Evolutionary conservation across 2,888 invertebrate genomes (phyloP).

Genomic region (Ferdinandea cuprea): DNA sequence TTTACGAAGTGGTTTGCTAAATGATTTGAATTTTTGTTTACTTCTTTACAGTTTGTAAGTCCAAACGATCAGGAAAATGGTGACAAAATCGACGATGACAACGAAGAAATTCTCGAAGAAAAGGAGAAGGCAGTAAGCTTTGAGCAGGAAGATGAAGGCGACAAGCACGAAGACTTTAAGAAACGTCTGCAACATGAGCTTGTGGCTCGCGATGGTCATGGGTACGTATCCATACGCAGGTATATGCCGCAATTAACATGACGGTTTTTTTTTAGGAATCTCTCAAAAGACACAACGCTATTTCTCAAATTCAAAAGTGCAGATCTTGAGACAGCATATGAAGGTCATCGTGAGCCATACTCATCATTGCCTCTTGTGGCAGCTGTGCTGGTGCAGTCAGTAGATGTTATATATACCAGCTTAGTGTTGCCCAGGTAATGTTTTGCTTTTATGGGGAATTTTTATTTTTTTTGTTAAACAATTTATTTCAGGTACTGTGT

Average conservation of each 20-base stretch:
- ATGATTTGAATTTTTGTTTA: neutral
- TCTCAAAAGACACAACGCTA: constrained; percentile 87
- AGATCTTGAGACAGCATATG: constrained; percentile 87
- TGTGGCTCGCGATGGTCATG: constrained; percentile 92
- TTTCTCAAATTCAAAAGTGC: constrained; percentile 87
- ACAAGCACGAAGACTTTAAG: constrained; percentile 88
- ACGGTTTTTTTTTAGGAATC: constrained; percentile 80
- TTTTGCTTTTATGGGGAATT: neutral
- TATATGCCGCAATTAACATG: neutral
- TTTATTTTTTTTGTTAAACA: neutral
- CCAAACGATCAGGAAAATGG: constrained; percentile 83
- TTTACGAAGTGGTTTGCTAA: too few relatives aligned
- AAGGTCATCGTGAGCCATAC: constrained; percentile 86
- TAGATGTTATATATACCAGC: constrained; percentile 84
- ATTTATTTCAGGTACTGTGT: constrained; percentile 77
- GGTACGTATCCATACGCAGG: constrained; percentile 83
- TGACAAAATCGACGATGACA: constrained; percentile 73
- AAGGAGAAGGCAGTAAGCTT: constrained; percentile 81
- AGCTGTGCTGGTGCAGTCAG: constrained; percentile 86
- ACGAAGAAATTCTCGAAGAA: constrained; percentile 71
- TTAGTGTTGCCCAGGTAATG: constrained; percentile 85
- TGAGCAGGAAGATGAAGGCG: constrained; percentile 83
- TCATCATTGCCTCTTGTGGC: constrained; percentile 87
- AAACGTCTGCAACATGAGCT: constrained; percentile 91
- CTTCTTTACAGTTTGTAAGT: constrained; percentile 59